Evolutionary conservation across 1,140 invertebrate genomes (phyloP), one percentile per base, ranked within the genome.

Genomic region (Procambarus clarkii): DNA sequence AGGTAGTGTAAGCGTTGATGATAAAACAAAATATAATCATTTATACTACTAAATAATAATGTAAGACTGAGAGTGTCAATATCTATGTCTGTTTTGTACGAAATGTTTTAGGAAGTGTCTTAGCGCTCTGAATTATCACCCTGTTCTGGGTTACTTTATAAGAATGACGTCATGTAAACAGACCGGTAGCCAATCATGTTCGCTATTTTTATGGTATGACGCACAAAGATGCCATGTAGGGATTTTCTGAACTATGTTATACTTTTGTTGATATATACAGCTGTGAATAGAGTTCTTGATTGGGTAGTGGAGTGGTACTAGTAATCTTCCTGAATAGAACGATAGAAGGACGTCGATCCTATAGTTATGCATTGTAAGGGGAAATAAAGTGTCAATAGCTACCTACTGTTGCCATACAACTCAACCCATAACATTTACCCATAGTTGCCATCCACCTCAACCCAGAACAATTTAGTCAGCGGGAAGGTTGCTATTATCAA

Each of bases 171-270:
- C 60, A 74, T 74, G 69, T 34, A 24, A 74, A 34, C 69, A 74
- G 24, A 54, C 54, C 50, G 54, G 80, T 50, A 82, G 80, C 54
- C 48, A 82, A 82, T 58, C 24, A 58, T 2, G 24, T 58, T 82
- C 46, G 50, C 50, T 5, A 54, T 79, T 82, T 50, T 60, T 82
- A 54, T 24, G 50, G 11, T 60, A 82, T 50, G 21, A 82, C 80
- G 80, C 80, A 82, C 80, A 82, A 82, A 82, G 80, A 54, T 82
- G 80, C 80, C 80, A 82, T 58, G 80, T 82, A 60, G 80, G 80
- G 80, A 82, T 82, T 82, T 60, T n/a, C 80, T 60, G 24, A 21
- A 54, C 7, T 82, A 60, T 82, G 24, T 24, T 58, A 46, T 21
- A 21, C n/a, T n/a, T 82, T 50, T 24, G 50, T 34, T 82, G 54